Percentiles rank a stretch among this genome's conserved stretches.
These are phyloP conservation scores for Oncopeltus fasciatus DNA, from an alignment of 1,140 invertebrate species.

Conservation along the genomic window DNA sequence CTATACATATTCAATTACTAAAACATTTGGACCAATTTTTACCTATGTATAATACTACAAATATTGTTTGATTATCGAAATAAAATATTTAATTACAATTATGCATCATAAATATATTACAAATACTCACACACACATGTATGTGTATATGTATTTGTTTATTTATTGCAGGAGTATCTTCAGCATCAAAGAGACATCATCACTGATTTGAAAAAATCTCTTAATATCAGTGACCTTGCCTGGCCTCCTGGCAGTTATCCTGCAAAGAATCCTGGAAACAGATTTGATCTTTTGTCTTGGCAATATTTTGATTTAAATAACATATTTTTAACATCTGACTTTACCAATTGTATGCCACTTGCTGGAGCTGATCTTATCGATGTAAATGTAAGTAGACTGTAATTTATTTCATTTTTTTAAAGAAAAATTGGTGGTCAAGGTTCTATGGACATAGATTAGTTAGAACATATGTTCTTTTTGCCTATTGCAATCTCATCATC, in stretches of 20 bases:
- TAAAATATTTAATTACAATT: conserved; percentile 21
- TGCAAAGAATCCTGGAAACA: conserved; percentile 46
- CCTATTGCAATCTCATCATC: too few relatives aligned
- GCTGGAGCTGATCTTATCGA: conserved; percentile 46
- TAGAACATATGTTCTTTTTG: too few relatives aligned
- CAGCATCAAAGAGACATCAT: conserved; percentile 36
- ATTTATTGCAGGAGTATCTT: conserved; percentile 24
- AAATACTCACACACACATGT: neutral
- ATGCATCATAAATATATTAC: conserved; percentile 33
- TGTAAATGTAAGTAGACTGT: conserved; percentile 33
- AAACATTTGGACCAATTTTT: too few relatives aligned
- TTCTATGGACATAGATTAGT: too few relatives aligned
- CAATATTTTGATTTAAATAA: conserved; percentile 72
- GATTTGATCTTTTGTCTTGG: conserved; percentile 78
- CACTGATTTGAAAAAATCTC: conserved; percentile 29
- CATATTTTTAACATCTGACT: conserved; percentile 56
- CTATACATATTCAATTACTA: too few relatives aligned
- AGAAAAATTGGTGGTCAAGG: too few relatives aligned
- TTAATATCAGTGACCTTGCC: conserved; percentile 26
- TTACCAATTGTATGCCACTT: conserved; percentile 40
- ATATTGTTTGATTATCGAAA: neutral
- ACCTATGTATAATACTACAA: too few relatives aligned
- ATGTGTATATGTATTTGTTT: conserved; percentile 25
- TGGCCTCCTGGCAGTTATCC: conserved; percentile 73
- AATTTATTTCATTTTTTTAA: conserved; percentile 1